Evolutionary conservation across 1,140 invertebrate genomes (phyloP), one percentile per base, ranked within the genome.

Genomic region (Drosophila lacteicornis): DNA sequence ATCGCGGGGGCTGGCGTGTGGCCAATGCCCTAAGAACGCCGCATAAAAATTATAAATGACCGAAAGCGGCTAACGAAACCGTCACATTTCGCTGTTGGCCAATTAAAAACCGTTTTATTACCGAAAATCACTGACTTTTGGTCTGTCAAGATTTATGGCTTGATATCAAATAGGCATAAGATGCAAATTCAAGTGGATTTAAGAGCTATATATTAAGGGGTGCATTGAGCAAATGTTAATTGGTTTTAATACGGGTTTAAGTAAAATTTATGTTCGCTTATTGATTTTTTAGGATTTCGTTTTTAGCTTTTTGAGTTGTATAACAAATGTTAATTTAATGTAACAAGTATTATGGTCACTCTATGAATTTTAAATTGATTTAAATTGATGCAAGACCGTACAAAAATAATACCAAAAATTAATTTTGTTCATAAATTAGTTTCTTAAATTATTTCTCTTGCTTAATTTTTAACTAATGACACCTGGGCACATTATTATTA

Each of bases 1-100:
- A 74, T 61, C 60, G 80, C 51, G 80, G 75, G 74, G 80, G 80
- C 49, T 66, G 80, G 75, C 80, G 80, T 62, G 80, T 79, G 80
- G 65, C 80, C 80, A 83, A 82, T 82, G 80, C 55, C 65, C 80
- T 42, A 62, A 50, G 55, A 65, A 40, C 17, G 58, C n/a, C 43
- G 38, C 33, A 63, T 74, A 36, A 66, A 75, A 61, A 19, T 46
- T 57, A 62, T 53, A 62, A 56, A 58, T 49, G 25, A 38, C 67
- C 22, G 53, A 57, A 46, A 59, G 68, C 45, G 65, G 56, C 36
- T 30, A 59, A 69, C 74, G 46, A 67, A 70, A 40, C 62, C 47
- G 30, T 68, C 27, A 46, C 25, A 27, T 36, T 68, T 70, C 13
- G 49, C 30, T 69, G 17, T 70, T 56, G 30, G 36, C 7, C 62